Evolutionary conservation across 2,113 vertebrate genomes (phyloP).

Genomic region (Python bivittatus): DNA sequence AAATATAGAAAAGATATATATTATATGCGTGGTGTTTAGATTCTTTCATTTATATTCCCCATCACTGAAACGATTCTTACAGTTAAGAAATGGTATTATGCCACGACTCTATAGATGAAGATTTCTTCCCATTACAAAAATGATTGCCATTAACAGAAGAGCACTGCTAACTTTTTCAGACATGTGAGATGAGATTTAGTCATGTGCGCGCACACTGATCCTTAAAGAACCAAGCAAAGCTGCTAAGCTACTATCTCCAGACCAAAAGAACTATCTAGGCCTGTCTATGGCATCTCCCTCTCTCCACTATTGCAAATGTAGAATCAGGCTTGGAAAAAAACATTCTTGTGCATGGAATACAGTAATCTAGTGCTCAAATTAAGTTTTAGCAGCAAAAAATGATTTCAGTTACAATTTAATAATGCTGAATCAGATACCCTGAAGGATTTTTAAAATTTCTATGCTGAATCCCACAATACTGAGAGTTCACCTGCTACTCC

Average conservation of each 20-base stretch:
- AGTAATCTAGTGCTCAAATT: not conserved
- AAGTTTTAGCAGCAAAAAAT: not conserved
- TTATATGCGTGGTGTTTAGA: slow-evolving; percentile 27
- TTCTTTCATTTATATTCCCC: slow-evolving; percentile 39
- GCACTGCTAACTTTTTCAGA: not conserved
- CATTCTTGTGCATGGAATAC: not conserved
- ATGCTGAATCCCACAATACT: slow-evolving; percentile 37
- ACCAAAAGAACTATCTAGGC: not conserved
- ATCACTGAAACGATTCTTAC: not conserved
- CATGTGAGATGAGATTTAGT: not conserved
- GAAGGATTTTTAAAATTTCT: slow-evolving; percentile 30
- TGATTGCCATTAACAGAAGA: not conserved
- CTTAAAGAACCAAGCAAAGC: not conserved
- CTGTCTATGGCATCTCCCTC: not conserved
- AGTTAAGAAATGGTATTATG: not conserved
- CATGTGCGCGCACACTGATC: not conserved
- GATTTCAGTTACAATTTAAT: not conserved
- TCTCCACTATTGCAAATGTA: not conserved
- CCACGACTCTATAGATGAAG: not conserved
- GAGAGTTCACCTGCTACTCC: slow-evolving; percentile 52
- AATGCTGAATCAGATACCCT: slow-evolving; percentile 47
- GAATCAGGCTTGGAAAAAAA: not conserved
- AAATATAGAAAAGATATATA: slow-evolving; percentile 36
- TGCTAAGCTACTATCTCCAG: not conserved
- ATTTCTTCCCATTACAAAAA: not conserved